Evolutionary conservation across 2,113 vertebrate species (phyloP), one percentile per base, ranked within the genome.

Genomic region (Oceanodroma tethys): DNA sequence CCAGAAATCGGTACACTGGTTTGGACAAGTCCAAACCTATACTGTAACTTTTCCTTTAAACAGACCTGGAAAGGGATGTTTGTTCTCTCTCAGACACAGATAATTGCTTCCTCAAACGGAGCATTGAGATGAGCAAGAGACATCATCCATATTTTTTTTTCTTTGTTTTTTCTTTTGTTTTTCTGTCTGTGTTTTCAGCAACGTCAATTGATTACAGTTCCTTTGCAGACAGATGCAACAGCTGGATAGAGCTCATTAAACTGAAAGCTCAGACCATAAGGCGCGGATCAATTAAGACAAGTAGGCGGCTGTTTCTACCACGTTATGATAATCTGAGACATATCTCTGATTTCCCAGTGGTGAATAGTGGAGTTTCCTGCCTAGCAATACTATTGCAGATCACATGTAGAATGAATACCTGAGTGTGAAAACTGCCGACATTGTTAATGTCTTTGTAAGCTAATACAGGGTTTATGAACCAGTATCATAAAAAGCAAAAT

Each of bases 211-310:
- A 99, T 99, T 99, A 99, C 99, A 99, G 99, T 99, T 99, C 99
- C 99, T 99, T 99, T 99, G 99, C 99, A 99, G 99, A 99, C 99
- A 99, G 99, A 99, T 99, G 99, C 99, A 99, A 99, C 99, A 99
- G 99, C 99, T 99, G 99, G 99, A 99, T 99, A 99, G 99, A 99
- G 99, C 99, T 99, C 98, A 99, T 99, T 99, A 99, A 99, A 99
- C 99, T 99, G 99, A 99, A 99, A 99, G 99, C 99, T 99, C 99
- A 99, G 98, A 99, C 99, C 99, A 99, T 99, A 99, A 99, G 99
- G 99, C 99, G 99, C 92, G 99, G 99, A 99, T 99, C 99, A 99
- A 99, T 99, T 99, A 99, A 99, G 99, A 99, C 99, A 99, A 99
- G 99, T 99, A 99, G 99, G 99, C 99, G 97, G 98, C 98, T 98